Conservation (phyloP, 2,888 invertebrate species). For the Harpalus rubripes region DNA sequence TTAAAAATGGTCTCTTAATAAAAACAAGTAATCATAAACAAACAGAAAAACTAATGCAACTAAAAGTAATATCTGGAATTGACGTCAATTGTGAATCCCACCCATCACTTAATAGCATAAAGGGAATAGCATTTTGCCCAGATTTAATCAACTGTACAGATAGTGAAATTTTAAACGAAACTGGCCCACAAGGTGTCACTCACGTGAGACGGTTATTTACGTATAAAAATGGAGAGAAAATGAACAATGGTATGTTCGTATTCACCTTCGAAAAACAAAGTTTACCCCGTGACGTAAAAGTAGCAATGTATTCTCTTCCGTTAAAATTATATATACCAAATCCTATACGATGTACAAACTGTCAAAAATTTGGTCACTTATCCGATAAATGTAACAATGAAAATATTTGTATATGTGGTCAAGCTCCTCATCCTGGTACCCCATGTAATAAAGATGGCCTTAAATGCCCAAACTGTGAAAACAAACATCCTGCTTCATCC, state of each 20-base stretch:
- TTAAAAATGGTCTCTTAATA: neutral
- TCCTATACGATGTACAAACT: neutral
- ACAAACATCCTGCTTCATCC: neutral
- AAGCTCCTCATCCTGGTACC: neutral
- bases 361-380: neutral
- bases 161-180: neutral
- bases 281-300: neutral
- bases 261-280: neutral
- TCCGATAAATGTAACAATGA: neutral
- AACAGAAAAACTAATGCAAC: slow-evolving; percentile 2
- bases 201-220: neutral
- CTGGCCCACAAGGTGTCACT: neutral
- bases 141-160: neutral
- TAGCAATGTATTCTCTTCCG: slow-evolving; percentile 8
- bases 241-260: neutral
- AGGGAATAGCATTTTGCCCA: neutral
- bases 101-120: slow-evolving; percentile 1
- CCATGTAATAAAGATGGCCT: neutral
- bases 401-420: neutral
- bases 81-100: slow-evolving; percentile 1
- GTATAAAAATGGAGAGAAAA: slow-evolving; percentile 2
- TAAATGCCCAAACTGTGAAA: neutral
- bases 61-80: neutral
- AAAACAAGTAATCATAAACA: neutral
- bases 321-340: slow-evolving; percentile 4